A percentile compares a stretch with the other conserved stretches of the same genome.
Evolutionary conservation across 2,888 invertebrate genomes (phyloP).

Genomic region (Dromius quadrimaculatus): DNA sequence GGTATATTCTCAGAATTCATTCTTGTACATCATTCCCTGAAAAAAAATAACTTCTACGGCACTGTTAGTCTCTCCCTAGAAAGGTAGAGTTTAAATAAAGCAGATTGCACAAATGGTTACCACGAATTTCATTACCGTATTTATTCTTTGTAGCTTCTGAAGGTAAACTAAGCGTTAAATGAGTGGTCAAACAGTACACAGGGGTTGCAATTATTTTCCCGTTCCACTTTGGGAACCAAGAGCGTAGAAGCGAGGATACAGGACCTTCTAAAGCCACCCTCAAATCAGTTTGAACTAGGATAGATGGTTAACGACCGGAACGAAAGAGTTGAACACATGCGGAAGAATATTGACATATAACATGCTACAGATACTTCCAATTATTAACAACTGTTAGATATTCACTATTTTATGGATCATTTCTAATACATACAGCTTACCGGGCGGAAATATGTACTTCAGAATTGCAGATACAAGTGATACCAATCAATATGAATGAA

Average conservation of each 20-base stretch:
- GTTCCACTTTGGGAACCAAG: no score
- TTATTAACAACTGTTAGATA: no score
- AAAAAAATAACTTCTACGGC: no score
- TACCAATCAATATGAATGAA: no score
- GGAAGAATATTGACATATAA: no score
- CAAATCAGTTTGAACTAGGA: neutral
- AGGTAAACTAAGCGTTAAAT: constrained; percentile 47
- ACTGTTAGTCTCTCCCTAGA: neutral
- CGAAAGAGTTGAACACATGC: constrained; percentile 15
- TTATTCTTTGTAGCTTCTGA: constrained; percentile 39
- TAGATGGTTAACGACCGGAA: constrained; percentile 20
- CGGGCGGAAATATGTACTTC: no score
- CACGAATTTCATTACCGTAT: constrained; percentile 42
- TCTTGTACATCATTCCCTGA: no score
- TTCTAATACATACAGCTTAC: no score
- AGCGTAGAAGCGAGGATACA: neutral
- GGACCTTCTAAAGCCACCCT: neutral
- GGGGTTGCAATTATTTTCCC: constrained; percentile 20
- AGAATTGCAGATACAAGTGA: no score
- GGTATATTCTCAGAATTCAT: no score
- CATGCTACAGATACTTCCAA: no score
- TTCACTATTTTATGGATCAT: no score
- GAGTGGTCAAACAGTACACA: constrained; percentile 40
- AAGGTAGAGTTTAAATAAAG: constrained; percentile 24
- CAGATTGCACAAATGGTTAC: constrained; percentile 43